Percentiles rank a stretch among this genome's conserved stretches.
These are phyloP conservation scores for Euzetes globulus DNA, from an alignment of 2,888 invertebrate genomes.

Conservation along the genomic window DNA sequence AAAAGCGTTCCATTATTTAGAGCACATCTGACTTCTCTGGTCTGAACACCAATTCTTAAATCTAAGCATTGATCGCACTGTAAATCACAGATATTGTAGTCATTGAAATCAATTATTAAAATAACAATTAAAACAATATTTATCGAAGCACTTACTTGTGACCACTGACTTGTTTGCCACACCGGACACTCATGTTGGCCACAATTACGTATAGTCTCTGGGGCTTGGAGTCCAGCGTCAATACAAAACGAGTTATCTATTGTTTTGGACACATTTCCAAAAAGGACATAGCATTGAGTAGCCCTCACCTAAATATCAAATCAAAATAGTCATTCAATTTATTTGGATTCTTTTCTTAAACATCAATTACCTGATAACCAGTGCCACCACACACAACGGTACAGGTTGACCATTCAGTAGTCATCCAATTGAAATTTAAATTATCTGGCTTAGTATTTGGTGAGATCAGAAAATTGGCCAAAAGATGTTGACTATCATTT, in stretches of 20 bases:
- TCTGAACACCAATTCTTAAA: slow-evolving; percentile 46
- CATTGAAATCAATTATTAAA: slow-evolving; percentile 43
- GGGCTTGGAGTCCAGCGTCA: slow-evolving; percentile 58
- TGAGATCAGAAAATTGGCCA: slow-evolving; percentile 44
- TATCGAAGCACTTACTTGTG: slow-evolving; percentile 45
- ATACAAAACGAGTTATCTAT: slow-evolving; percentile 62
- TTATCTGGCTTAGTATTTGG: slow-evolving; percentile 50
- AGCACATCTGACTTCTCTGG: slow-evolving; percentile 47
- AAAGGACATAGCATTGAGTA: slow-evolving; percentile 62
- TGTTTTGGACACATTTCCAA: slow-evolving; percentile 54
- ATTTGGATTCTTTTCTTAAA: neutral
- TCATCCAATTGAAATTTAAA: slow-evolving; percentile 66
- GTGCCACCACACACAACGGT: slow-evolving; percentile 71
- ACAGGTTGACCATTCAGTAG: slow-evolving; percentile 77
- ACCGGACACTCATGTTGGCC: slow-evolving; percentile 63
- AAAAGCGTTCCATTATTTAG: slow-evolving; percentile 29
- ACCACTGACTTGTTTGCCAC: slow-evolving; percentile 66
- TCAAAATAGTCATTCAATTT: neutral
- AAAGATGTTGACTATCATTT: slow-evolving; percentile 44
- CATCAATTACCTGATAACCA: slow-evolving; percentile 55
- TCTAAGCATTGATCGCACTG: slow-evolving; percentile 47
- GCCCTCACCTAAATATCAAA: slow-evolving; percentile 55
- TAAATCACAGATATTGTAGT: slow-evolving; percentile 44
- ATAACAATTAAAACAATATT: neutral
- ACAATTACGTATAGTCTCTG: slow-evolving; percentile 58